phyloP scores from a whole-genome alignment of 2,888 invertebrate genomes.

The Cephus spinipes region DNA sequence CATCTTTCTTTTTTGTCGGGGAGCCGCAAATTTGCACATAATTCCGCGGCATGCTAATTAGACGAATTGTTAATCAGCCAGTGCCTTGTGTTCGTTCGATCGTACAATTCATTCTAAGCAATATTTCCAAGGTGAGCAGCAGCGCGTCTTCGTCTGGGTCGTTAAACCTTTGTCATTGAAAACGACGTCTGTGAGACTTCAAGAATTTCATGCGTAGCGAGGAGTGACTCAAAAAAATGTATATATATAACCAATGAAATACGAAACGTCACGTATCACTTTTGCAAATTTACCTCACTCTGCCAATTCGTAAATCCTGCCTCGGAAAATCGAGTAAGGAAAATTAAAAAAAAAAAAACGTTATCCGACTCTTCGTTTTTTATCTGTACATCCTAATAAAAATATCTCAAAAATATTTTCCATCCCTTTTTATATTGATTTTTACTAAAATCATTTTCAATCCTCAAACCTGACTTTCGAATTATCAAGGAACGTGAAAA shows the following conservation, averaged over 20 bases:
- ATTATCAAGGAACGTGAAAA: not conserved
- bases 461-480: not conserved
- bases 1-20: conserved; percentile 22
- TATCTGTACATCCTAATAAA: too few species aligned
- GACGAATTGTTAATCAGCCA: conserved; percentile 26
- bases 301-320: not conserved
- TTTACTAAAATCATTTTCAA: not conserved
- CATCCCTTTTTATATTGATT: too few species aligned
- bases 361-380: too few species aligned
- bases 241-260: too few species aligned
- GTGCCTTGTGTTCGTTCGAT: not conserved
- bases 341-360: too few species aligned
- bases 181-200: not conserved
- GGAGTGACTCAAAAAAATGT: too few species aligned
- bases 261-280: not conserved
- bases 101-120: not conserved
- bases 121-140: not conserved
- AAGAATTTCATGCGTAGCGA: not conserved
- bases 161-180: not conserved
- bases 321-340: not conserved
- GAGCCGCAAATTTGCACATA: conserved; percentile 32
- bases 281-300: not conserved
- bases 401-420: too few species aligned
- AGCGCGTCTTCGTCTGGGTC: not conserved
- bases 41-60: conserved; percentile 39